Conservation (phyloP, 2,888 invertebrate species). For the Campoletis raptor region DNA sequence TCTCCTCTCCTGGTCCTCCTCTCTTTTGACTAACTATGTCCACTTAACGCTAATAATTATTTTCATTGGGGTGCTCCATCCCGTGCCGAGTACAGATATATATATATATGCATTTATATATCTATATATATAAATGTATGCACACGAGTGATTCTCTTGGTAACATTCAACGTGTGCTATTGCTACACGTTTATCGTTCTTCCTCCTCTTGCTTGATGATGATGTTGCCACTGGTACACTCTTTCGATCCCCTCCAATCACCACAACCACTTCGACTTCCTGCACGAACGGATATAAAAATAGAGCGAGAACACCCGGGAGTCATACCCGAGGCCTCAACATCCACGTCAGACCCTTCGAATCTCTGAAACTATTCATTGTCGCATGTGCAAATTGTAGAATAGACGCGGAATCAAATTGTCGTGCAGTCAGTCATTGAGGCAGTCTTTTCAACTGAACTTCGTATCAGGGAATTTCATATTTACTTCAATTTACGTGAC, state of each 20-base stretch:
- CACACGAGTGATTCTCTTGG: conserved; percentile 47
- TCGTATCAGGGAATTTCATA: background rate
- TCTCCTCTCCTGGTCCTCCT: conserved; percentile 48
- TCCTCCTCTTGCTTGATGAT: conserved; percentile 43
- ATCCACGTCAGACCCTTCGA: conserved; percentile 64
- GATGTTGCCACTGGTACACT: conserved; percentile 49
- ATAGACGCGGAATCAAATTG: background rate
- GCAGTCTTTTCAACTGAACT: background rate
- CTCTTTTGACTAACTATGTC: conserved; percentile 79
- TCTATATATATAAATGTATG: conserved; percentile 17
- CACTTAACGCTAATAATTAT: conserved; percentile 85
- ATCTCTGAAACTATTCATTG: conserved; percentile 51
- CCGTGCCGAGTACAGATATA: conserved; percentile 51
- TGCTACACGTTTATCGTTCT: conserved; percentile 49
- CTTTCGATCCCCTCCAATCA: conserved; percentile 77
- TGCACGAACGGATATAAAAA: conserved; percentile 84
- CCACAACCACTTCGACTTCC: conserved; percentile 81
- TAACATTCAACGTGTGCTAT: conserved; percentile 54
- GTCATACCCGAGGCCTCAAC: conserved; percentile 60
- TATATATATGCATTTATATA: conserved; percentile 8
- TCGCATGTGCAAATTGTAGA: conserved; percentile 19
- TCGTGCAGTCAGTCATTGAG: background rate
- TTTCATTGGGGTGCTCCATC: conserved; percentile 81
- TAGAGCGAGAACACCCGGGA: conserved; percentile 78
- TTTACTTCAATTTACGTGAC: background rate